Conservation (phyloP, 2,888 invertebrate species). For the Phymatocera aterrima region DNA sequence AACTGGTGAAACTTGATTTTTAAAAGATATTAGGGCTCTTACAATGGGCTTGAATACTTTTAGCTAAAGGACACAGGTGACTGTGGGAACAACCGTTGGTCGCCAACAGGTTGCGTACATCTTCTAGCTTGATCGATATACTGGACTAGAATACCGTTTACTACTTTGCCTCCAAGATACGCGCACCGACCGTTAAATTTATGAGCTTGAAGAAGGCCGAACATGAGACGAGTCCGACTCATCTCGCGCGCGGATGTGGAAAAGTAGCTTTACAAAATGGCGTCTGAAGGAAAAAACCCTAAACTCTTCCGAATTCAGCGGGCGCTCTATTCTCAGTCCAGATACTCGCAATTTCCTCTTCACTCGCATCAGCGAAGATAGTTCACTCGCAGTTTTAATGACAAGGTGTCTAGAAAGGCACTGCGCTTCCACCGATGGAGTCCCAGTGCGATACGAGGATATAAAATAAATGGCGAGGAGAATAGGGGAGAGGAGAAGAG, state of each 20-base stretch:
- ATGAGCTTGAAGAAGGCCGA: no score
- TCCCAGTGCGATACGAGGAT: neutral
- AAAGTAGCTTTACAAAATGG: no score
- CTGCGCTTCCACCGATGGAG: neutral
- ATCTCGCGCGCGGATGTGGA: no score
- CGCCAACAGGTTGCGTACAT: conserved; percentile 50
- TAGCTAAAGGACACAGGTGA: conserved; percentile 66
- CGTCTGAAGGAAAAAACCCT: no score
- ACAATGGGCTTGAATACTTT: conserved; percentile 52
- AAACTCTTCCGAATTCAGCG: no score
- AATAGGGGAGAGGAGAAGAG: neutral
- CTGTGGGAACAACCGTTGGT: conserved; percentile 73
- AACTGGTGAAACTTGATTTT: conserved; percentile 43
- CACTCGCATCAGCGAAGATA: neutral
- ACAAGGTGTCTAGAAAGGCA: neutral
- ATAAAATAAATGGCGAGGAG: neutral
- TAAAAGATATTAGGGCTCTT: conserved; percentile 39
- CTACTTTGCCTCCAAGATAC: neutral
- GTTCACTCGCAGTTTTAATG: neutral
- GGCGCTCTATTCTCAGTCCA: no score
- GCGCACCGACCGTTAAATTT: neutral
- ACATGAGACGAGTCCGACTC: no score
- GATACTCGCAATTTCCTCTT: neutral
- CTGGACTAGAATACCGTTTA: neutral
- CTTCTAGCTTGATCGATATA: neutral